These are phyloP conservation scores for Euura saliciscinereae DNA, from an alignment of 1,140 invertebrate genomes.

Conservation along the genomic window DNA sequence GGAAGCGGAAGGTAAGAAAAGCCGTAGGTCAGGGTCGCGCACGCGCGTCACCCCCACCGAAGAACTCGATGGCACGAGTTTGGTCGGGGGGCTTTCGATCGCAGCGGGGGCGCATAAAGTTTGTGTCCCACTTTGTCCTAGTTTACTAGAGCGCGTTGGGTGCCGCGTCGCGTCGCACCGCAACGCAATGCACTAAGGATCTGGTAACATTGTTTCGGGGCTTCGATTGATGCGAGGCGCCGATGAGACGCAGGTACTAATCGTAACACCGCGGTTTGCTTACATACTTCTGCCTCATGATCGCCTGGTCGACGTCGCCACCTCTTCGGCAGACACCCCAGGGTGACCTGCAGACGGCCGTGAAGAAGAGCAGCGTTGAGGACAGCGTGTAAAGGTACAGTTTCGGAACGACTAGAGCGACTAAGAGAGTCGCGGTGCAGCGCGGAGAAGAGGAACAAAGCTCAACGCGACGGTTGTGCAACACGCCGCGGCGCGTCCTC, in stretches of 20 bases:
- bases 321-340: neutral
- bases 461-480: too few relatives aligned
- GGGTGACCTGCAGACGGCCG: neutral
- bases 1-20: neutral
- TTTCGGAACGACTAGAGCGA: neutral
- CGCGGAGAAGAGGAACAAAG: neutral
- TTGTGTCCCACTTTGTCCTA: neutral
- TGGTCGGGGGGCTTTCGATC: neutral
- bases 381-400: too few relatives aligned
- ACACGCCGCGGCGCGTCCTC: neutral
- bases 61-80: neutral
- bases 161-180: neutral
- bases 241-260: neutral
- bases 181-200: neutral
- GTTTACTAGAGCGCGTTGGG: neutral
- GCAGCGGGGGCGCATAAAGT: neutral
- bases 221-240: neutral
- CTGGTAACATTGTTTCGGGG: too few relatives aligned
- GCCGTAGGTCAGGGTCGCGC: slow-evolving; percentile 1
- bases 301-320: neutral
- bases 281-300: neutral
- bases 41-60: neutral
- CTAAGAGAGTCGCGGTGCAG: neutral
- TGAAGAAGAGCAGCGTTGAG: too few relatives aligned
- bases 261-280: neutral